Percentiles rank a stretch among this genome's conserved stretches.
phyloP scores from a whole-genome alignment of 2,888 invertebrate genomes.

The Conops quadrifasciatus region DNA sequence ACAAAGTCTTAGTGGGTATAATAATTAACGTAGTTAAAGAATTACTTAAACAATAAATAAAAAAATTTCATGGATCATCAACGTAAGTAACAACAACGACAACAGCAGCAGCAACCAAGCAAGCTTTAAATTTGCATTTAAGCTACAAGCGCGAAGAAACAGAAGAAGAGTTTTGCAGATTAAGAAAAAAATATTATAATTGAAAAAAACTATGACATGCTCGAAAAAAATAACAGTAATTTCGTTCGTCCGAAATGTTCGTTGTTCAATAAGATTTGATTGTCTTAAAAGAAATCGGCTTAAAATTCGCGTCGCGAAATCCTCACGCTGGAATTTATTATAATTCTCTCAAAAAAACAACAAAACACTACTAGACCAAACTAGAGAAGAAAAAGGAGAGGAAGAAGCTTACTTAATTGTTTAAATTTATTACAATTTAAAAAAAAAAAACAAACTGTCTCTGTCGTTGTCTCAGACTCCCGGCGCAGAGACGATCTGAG shows the following conservation, averaged over 20 bases:
- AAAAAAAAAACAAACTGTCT: too few relatives aligned
- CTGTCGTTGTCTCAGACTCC: too few relatives aligned
- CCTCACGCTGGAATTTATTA: too few relatives aligned
- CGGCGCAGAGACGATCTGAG: too few relatives aligned
- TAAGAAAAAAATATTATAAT: too few relatives aligned
- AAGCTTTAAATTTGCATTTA: slow-evolving; percentile 25
- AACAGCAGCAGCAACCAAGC: not conserved
- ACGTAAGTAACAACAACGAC: not conserved
- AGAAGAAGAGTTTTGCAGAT: not conserved
- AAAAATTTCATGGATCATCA: slow-evolving; percentile 3
- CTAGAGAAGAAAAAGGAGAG: too few relatives aligned
- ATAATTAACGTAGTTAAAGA: slow-evolving; percentile 10
- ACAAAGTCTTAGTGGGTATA: not conserved
- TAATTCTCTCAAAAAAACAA: not conserved
- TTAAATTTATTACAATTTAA: not conserved
- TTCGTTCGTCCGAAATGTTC: not conserved
- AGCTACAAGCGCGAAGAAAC: not conserved
- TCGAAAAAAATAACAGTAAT: not conserved
- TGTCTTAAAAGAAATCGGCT: too few relatives aligned
- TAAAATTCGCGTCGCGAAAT: too few relatives aligned
- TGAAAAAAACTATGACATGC: too few relatives aligned
- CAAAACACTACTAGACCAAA: not conserved
- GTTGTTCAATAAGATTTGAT: not conserved
- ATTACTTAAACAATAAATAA: slow-evolving; percentile 21
- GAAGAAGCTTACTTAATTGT: not conserved